A percentile compares a stretch with the other conserved stretches of the same genome.
These are phyloP conservation scores for Perodicticus potto DNA, from an alignment of 2,797 vertebrate species.

Conservation along the genomic window DNA sequence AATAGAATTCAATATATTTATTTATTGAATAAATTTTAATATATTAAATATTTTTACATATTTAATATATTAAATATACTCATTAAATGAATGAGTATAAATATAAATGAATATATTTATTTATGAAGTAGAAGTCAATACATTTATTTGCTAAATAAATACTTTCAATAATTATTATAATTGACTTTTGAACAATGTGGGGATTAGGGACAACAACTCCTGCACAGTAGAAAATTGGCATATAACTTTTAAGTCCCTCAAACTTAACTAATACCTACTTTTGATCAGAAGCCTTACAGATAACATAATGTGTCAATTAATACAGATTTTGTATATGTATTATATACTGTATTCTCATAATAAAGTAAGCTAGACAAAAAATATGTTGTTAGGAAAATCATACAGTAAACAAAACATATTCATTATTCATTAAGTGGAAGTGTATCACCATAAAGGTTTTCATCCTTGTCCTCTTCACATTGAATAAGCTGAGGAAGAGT, in stretches of 20 bases:
- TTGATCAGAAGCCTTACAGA: neutral
- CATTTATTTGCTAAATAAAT: slow-evolving; percentile 14
- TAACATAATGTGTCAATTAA: neutral
- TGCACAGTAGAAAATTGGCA: neutral
- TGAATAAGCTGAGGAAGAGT: neutral
- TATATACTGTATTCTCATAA: neutral
- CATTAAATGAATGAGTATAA: too few relatives aligned
- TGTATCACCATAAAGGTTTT: neutral
- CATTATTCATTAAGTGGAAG: neutral
- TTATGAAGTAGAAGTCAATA: slow-evolving; percentile 54
- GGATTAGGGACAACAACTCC: neutral
- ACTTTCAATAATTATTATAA: neutral
- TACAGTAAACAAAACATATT: neutral
- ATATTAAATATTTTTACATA: neutral
- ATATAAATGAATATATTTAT: neutral
- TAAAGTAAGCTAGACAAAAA: neutral
- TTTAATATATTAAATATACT: neutral
- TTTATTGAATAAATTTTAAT: neutral
- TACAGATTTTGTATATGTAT: neutral
- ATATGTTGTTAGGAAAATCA: neutral
- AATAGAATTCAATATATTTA: slow-evolving; percentile 22
- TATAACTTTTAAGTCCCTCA: neutral
- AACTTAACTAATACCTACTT: neutral
- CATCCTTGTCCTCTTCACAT: neutral
- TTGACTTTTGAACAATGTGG: neutral